Percentiles rank a stretch among this genome's conserved stretches.
Evolutionary conservation across 2,888 invertebrate species (phyloP).

Genomic region (Mamestra brassicae): DNA sequence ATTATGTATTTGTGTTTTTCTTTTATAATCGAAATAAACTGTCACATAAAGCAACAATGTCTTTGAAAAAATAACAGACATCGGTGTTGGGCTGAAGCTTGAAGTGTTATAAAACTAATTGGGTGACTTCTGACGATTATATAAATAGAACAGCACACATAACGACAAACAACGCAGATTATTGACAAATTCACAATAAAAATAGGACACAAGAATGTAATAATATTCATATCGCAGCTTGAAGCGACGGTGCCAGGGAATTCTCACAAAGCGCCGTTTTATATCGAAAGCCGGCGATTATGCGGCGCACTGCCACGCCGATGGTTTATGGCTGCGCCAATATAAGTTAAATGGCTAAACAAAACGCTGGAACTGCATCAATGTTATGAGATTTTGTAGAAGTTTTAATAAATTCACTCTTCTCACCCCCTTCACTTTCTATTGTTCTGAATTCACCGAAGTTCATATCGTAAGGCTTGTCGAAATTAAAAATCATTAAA

Average conservation of each 20-base stretch:
- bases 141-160: slow-evolving; percentile 19
- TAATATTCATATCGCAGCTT: slow-evolving; percentile 64
- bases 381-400: neutral
- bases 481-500: too few species aligned
- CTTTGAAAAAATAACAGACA: too few species aligned
- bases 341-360: slow-evolving; percentile 38
- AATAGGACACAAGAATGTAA: slow-evolving; percentile 59
- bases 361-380: neutral
- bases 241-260: slow-evolving; percentile 52
- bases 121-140: slow-evolving; percentile 20
- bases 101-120: neutral
- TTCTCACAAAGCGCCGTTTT: slow-evolving; percentile 49
- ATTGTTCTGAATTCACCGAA: too few species aligned
- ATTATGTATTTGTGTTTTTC: too few species aligned
- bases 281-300: slow-evolving; percentile 59
- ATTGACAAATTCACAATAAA: slow-evolving; percentile 51
- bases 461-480: too few species aligned
- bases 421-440: too few species aligned
- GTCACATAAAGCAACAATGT: too few species aligned
- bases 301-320: slow-evolving; percentile 40
- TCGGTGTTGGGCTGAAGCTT: too few species aligned
- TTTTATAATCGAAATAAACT: too few species aligned
- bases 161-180: slow-evolving; percentile 20
- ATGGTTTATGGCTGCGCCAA: slow-evolving; percentile 57
- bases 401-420: neutral